Conservation (phyloP, 2,888 invertebrate genomes). For the Coleophora deauratella region DNA sequence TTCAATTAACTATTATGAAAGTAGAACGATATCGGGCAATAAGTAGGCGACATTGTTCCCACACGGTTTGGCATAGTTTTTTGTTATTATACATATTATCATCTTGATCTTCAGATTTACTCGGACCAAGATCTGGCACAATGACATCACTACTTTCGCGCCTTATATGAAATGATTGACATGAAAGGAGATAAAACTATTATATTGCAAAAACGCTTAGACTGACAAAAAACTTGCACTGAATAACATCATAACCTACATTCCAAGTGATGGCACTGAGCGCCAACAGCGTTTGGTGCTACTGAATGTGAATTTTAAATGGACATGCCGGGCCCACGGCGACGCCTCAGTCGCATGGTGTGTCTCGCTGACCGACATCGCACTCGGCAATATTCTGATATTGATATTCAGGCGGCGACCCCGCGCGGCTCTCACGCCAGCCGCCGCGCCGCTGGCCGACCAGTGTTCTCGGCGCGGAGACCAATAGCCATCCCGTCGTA, state of each 20-base stretch:
- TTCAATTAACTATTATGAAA: no score
- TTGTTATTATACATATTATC: no score
- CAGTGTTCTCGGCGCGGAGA: slow-evolving; percentile 41
- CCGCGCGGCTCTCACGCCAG: slow-evolving; percentile 42
- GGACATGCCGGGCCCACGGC: slow-evolving; percentile 47
- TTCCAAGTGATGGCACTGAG: slow-evolving; percentile 54
- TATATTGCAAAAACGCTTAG: slow-evolving; percentile 55
- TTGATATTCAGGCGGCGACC: slow-evolving; percentile 65
- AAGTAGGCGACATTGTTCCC: no score
- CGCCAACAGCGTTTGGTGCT: slow-evolving; percentile 37
- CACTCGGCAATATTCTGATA: slow-evolving; percentile 57
- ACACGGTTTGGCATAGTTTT: no score
- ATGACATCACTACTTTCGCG: slow-evolving; percentile 67
- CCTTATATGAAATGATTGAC: slow-evolving; percentile 66
- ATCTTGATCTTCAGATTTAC: background rate
- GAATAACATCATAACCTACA: slow-evolving; percentile 73
- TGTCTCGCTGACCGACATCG: slow-evolving; percentile 53
- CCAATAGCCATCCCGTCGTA: slow-evolving; percentile 42
- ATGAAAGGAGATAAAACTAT: slow-evolving; percentile 65
- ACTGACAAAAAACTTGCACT: slow-evolving; percentile 58
- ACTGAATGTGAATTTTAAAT: slow-evolving; percentile 66
- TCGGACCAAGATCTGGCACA: slow-evolving; percentile 42
- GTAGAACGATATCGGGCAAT: no score
- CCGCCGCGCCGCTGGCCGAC: slow-evolving; percentile 15
- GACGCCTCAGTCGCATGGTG: slow-evolving; percentile 64